Evolutionary conservation across 2,797 vertebrate species (phyloP).

Genomic region (Phylloscopus collybita): DNA sequence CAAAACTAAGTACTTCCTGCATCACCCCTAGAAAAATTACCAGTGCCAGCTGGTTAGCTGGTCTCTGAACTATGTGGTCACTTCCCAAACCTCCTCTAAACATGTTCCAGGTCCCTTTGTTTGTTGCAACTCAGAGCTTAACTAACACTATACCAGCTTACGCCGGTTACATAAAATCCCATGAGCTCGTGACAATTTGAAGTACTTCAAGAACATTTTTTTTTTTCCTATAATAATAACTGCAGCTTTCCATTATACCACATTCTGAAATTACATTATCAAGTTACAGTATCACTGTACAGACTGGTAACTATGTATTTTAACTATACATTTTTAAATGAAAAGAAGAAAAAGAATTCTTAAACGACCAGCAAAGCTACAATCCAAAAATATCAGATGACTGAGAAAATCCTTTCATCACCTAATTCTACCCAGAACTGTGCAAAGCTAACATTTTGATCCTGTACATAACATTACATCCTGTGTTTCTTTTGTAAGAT

Average conservation of each 20-base stretch:
- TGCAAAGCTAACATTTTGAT: not conserved
- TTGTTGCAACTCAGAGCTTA: slow-evolving; percentile 21
- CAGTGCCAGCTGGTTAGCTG: not conserved
- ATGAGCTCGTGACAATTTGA: not conserved
- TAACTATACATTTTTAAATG: not conserved
- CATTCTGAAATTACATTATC: not conserved
- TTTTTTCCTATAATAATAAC: not conserved
- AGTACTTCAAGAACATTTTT: not conserved
- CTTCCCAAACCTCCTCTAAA: not conserved
- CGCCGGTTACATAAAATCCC: not conserved
- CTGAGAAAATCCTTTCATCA: slow-evolving; percentile 24
- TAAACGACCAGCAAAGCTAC: not conserved
- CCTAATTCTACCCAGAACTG: not conserved
- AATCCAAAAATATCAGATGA: slow-evolving; percentile 12
- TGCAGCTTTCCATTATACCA: not conserved
- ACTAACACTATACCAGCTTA: not conserved
- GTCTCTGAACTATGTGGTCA: not conserved
- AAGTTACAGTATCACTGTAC: not conserved
- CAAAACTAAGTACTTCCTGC: not conserved
- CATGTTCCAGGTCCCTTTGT: not conserved
- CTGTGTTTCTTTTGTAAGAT: not conserved
- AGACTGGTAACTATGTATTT: not conserved
- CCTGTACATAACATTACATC: not conserved
- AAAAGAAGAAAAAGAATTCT: not conserved
- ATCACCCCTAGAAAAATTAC: not conserved